phyloP scores from a whole-genome alignment of 35 echinoderm and acorn worm genomes.

The Apostichopus parvimensis region DNA sequence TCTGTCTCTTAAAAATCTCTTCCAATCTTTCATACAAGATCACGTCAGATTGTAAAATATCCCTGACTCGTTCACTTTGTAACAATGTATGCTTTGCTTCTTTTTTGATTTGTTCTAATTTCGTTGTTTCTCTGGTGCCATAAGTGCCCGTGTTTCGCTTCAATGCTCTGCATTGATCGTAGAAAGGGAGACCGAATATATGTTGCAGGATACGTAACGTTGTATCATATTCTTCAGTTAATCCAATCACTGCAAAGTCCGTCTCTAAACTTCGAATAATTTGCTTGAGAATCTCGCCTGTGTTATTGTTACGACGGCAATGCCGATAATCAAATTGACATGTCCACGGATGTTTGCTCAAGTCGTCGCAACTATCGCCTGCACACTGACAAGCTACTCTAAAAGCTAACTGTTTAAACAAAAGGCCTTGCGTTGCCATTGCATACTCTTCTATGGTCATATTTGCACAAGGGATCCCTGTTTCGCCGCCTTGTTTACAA shows the following conservation, averaged over 20 bases:
- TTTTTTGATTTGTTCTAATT: not conserved
- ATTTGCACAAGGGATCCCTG: not conserved
- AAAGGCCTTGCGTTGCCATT: not conserved
- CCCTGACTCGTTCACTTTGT: not conserved
- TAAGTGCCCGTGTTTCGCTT: conserved; percentile 20
- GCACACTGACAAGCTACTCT: not conserved
- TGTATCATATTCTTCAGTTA: conserved; percentile 51
- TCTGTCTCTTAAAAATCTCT: conserved; percentile 33
- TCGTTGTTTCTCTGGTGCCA: not conserved
- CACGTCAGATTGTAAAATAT: not conserved
- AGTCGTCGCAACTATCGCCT: not conserved
- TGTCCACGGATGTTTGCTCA: not conserved
- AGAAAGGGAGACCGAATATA: conserved; percentile 35
- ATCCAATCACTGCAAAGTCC: conserved; percentile 36
- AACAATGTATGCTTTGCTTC: not conserved
- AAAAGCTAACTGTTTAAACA: conserved; percentile 4
- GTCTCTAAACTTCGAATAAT: not conserved
- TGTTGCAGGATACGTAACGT: conserved; percentile 23
- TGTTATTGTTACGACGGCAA: not conserved
- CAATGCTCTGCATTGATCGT: conserved; percentile 7
- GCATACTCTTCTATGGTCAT: conserved; percentile 2
- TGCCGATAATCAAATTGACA: not conserved
- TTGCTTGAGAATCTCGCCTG: not conserved
- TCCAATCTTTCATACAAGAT: conserved; percentile 7
- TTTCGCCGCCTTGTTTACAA: conserved; percentile 25